Conservation (phyloP, 2,113 vertebrate genomes). For the Pteruthius melanotis region DNA sequence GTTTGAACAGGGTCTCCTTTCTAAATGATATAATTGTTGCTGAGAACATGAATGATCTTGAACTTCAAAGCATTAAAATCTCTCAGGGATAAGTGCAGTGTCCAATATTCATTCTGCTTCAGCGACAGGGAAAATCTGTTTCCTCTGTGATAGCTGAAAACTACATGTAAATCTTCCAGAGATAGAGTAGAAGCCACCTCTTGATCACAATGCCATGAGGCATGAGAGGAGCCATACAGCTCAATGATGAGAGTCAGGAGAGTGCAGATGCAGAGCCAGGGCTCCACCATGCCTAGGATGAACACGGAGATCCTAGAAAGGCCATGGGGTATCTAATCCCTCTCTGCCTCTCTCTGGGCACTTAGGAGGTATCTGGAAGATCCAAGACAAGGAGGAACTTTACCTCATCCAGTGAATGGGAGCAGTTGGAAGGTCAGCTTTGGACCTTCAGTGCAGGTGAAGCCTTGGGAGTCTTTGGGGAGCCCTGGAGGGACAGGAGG, state of each 20-base stretch:
- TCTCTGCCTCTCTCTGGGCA: background rate
- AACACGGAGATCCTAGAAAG: background rate
- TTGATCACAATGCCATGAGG: background rate
- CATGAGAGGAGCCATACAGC: fast-evolving
- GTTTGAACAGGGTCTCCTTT: background rate
- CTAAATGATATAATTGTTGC: background rate
- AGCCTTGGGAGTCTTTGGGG: background rate
- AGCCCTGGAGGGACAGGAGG: background rate
- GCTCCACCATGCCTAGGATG: background rate
- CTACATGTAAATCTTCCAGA: background rate
- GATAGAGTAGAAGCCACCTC: background rate
- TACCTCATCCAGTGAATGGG: background rate
- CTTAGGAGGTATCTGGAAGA: background rate
- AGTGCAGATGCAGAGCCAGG: background rate
- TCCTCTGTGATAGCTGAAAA: background rate
- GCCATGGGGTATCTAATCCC: background rate
- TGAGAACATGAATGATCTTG: background rate
- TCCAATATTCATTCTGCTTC: background rate
- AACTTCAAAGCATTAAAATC: conserved; percentile 39
- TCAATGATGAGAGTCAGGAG: background rate
- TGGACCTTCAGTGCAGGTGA: background rate
- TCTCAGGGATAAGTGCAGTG: background rate
- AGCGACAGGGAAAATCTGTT: background rate
- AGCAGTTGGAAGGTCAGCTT: background rate
- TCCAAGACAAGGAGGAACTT: background rate